Percentiles rank a stretch among this genome's conserved stretches.
Evolutionary conservation across 2,113 vertebrate species (phyloP).

Genomic region (Lucifuga dentata): DNA sequence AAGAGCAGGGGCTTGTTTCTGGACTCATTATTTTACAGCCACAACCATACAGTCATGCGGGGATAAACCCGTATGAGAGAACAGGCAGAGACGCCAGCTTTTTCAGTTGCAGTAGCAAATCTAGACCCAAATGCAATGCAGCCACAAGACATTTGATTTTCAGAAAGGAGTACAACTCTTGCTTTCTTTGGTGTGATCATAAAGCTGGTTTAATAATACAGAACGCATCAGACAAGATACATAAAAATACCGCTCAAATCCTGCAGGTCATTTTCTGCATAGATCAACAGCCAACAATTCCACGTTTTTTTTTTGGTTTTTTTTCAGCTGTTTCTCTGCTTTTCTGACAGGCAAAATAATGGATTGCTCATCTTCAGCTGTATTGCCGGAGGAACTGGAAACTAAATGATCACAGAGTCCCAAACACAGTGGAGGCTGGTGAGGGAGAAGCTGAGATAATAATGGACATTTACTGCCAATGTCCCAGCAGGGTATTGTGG

Average conservation of each 20-base stretch:
- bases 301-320: too few relatives aligned
- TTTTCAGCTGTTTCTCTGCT: conserved; percentile 43
- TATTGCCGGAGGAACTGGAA: conserved; percentile 46
- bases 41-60: neutral
- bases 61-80: neutral
- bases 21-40: neutral
- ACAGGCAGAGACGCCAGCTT: neutral
- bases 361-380: conserved; percentile 54
- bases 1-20: too few relatives aligned
- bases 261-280: conserved; percentile 33
- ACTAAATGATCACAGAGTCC: conserved; percentile 48
- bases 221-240: conserved; percentile 39
- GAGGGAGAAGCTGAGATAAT: conserved; percentile 61
- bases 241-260: conserved; percentile 21
- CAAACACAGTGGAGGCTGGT: conserved; percentile 32
- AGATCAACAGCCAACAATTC: conserved; percentile 43
- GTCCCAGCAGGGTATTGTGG: conserved; percentile 48
- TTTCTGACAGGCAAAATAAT: conserved; percentile 58
- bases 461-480: conserved; percentile 55
- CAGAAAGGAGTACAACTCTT: conserved; percentile 24
- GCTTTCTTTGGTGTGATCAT: conserved; percentile 26
- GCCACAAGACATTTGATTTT: conserved; percentile 21
- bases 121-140: conserved; percentile 7
- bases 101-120: too few relatives aligned
- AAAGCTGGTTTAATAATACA: conserved; percentile 39